These are phyloP conservation scores for Apogon talboti DNA, from an alignment of 2,797 vertebrate species.

Conservation along the genomic window DNA sequence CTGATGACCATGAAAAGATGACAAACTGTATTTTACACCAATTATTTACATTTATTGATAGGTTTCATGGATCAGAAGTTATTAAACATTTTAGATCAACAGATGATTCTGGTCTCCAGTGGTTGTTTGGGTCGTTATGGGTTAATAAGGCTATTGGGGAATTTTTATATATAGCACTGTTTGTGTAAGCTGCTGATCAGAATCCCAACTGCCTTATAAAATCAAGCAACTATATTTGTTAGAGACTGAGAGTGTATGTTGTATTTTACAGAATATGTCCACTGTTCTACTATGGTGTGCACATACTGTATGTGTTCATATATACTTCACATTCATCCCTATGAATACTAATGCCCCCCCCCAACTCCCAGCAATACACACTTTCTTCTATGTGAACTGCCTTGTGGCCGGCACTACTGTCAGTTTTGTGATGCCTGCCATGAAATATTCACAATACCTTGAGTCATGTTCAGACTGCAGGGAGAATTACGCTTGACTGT, in stretches of 20 bases:
- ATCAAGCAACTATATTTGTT: conserved; percentile 10
- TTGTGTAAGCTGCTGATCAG: conserved; percentile 4
- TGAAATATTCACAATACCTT: conserved; percentile 77
- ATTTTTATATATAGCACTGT: neutral
- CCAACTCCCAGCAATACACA: conserved; percentile 8
- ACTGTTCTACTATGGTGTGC: neutral
- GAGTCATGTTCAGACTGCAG: conserved; percentile 69
- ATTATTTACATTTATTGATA: too few relatives aligned
- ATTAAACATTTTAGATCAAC: too few relatives aligned
- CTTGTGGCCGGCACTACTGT: conserved; percentile 66
- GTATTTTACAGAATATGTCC: conserved; percentile 5
- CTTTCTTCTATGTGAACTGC: conserved; percentile 61
- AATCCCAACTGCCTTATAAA: conserved; percentile 13
- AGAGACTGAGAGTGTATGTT: neutral
- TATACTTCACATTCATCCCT: conserved; percentile 11
- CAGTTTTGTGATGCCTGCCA: conserved; percentile 65
- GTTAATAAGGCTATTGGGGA: conserved; percentile 9
- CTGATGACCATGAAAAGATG: too few relatives aligned
- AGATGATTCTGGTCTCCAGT: too few relatives aligned
- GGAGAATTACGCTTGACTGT: conserved; percentile 54
- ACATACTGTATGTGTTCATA: conserved; percentile 12
- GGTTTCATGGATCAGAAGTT: too few relatives aligned
- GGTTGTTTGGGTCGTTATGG: too few relatives aligned
- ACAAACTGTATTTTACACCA: too few relatives aligned
- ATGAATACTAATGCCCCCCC: conserved; percentile 42